Conservation (phyloP, 2,888 invertebrate genomes). For the Griposia aprilina region DNA sequence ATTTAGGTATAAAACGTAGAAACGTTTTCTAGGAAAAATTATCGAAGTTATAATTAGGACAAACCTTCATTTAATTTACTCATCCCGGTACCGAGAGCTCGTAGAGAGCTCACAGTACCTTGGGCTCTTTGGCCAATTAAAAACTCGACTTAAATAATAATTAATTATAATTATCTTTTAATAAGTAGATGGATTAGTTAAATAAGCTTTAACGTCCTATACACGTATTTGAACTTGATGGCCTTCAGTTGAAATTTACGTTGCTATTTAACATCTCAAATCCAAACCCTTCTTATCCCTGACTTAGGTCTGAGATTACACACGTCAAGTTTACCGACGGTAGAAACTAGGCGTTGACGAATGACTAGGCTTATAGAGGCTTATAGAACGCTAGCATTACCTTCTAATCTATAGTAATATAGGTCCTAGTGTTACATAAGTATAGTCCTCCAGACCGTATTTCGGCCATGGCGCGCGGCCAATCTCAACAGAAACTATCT, state of each 20-base stretch:
- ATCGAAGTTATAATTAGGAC: no score
- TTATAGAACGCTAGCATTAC: conserved; percentile 56
- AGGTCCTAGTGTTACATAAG: conserved; percentile 12
- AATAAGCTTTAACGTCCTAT: conserved; percentile 13
- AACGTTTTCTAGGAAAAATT: no score
- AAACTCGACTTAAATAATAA: not conserved
- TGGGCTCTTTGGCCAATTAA: not conserved
- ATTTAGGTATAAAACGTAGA: no score
- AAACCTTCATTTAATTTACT: no score
- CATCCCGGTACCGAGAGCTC: no score
- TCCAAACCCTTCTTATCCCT: conserved; percentile 60
- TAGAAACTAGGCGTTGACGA: conserved; percentile 63
- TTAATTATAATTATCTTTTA: not conserved
- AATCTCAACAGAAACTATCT: not conserved
- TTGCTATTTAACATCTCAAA: conserved; percentile 59
- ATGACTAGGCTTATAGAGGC: conserved; percentile 61
- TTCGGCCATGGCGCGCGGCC: not conserved
- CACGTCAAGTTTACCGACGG: conserved; percentile 58
- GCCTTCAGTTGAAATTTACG: conserved; percentile 59
- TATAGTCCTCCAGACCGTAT: not conserved
- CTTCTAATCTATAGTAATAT: conserved; percentile 43
- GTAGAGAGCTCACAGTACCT: no score
- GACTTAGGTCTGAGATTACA: conserved; percentile 65
- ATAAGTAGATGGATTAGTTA: not conserved
- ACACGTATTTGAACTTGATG: conserved; percentile 46